Conservation (phyloP, 2,113 vertebrate species). For the Indicator indicator region DNA sequence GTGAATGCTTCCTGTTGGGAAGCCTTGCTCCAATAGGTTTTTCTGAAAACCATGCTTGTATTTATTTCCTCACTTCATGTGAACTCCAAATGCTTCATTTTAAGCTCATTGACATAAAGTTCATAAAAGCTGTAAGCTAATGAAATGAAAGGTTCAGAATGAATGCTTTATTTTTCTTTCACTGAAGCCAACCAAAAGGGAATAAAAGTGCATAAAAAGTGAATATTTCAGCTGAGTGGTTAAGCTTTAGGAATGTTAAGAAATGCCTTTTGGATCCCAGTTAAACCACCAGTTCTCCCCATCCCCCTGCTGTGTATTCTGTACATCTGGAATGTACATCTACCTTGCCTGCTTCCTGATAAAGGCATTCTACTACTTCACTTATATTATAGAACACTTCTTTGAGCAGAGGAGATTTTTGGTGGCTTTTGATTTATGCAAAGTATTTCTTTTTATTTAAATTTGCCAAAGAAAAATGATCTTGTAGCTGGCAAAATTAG, state of each 20-base stretch:
- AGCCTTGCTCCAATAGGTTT: neutral
- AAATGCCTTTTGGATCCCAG: neutral
- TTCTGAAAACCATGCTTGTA: neutral
- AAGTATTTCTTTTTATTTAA: neutral
- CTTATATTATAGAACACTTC: neutral
- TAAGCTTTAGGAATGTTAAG: conserved; percentile 15
- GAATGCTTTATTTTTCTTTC: neutral
- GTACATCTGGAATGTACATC: neutral
- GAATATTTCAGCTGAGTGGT: neutral
- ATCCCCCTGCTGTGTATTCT: neutral
- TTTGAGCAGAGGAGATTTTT: neutral
- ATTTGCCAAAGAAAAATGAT: neutral
- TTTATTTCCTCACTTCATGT: neutral
- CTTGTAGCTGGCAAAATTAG: neutral
- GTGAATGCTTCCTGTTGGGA: neutral
- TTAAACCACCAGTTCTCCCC: neutral
- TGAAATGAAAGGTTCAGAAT: neutral
- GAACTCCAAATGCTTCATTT: neutral
- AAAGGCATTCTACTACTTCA: neutral
- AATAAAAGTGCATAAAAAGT: neutral
- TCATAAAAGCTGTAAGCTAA: neutral
- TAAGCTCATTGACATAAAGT: neutral
- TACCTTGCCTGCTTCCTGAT: neutral
- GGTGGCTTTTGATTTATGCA: neutral
- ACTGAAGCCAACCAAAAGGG: neutral